Conservation (phyloP, 2,888 invertebrate genomes). For the Sarcophaga rosellei region DNA sequence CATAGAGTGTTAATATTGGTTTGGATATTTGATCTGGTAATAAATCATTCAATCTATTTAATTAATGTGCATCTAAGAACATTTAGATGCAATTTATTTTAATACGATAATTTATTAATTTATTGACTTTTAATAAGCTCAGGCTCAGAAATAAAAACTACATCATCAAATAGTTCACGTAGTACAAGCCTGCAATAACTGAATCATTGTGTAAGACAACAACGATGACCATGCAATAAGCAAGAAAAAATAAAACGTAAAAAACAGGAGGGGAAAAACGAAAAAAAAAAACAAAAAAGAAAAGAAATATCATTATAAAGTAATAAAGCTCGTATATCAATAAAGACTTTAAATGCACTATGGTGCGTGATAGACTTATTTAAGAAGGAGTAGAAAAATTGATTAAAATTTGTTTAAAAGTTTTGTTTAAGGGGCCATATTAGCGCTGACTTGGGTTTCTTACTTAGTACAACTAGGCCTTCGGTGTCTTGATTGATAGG, state of each 20-base stretch:
- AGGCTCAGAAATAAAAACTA: slow-evolving; percentile 47
- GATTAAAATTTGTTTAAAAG: too few species aligned
- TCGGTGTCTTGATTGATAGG: too few species aligned
- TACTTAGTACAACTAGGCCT: too few species aligned
- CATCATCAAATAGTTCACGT: slow-evolving; percentile 32
- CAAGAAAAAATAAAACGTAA: background rate
- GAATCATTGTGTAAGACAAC: background rate
- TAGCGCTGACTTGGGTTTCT: too few species aligned
- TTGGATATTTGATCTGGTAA: slow-evolving; percentile 80
- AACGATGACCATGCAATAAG: background rate
- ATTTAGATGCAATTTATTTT: slow-evolving; percentile 82
- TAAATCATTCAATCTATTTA: slow-evolving; percentile 82
- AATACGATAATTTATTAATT: slow-evolving; percentile 82
- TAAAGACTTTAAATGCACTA: slow-evolving; percentile 30
- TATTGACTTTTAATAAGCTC: slow-evolving; percentile 80
- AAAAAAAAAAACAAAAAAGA: background rate
- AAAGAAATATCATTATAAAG: slow-evolving; percentile 62
- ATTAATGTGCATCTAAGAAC: slow-evolving; percentile 82
- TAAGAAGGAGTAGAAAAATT: background rate
- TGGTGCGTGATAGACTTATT: background rate
- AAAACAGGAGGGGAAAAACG: slow-evolving; percentile 15
- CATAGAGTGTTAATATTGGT: slow-evolving; percentile 59
- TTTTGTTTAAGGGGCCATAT: too few species aligned
- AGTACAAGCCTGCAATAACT: background rate
- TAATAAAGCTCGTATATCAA: slow-evolving; percentile 66